Evolutionary conservation across 2,888 invertebrate genomes (phyloP), one percentile per base, ranked within the genome.

Genomic region (Stenotaenia linearis): DNA sequence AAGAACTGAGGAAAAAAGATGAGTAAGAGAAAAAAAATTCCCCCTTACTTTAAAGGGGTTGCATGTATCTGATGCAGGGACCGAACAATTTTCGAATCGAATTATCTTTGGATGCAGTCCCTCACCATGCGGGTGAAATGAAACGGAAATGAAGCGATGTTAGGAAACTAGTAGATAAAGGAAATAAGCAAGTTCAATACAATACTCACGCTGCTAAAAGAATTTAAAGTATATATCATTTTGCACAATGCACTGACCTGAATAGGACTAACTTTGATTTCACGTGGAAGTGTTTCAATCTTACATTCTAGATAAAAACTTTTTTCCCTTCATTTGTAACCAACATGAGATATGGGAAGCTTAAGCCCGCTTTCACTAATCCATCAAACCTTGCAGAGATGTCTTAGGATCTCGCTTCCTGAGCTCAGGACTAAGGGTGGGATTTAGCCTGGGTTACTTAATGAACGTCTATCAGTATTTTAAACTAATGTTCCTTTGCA

Each of bases 361-460:
- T 69, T 69, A 69, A 69, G 28, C 69, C 69, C 69, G 69, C 69
- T 25, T 69, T 28, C 69, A 28, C 69, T 69, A 69, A 69, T 69
- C 69, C 69, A 69, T 69, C 69, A 69, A 69, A 25, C 69, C 25
- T 69, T 28, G 25, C 69, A 69, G 25, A 69, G 69, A 69, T 28
- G 69, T 69, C 69, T 69, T 69, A 69, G 69, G 69, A 69, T 69
- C 28, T 28, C 69, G 69, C 69, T 69, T 69, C 69, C 69, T 69
- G 69, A 69, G 69, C 69, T 50, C 18, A 18, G 18, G 18, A 50
- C 50, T 50, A 18, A 50, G 69, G 69, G 69, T 69, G 12, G 69
- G 69, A 69, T 69, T 69, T 69, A 69, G 69, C 28, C 28, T 45
- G 25, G 9, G 69, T 69, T 69, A 69, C 69, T 69, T 69, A 69